A percentile compares a stretch with the other conserved stretches of the same genome.
Evolutionary conservation across 2,888 invertebrate genomes (phyloP).

Genomic region (Metopia argyrocephala): DNA sequence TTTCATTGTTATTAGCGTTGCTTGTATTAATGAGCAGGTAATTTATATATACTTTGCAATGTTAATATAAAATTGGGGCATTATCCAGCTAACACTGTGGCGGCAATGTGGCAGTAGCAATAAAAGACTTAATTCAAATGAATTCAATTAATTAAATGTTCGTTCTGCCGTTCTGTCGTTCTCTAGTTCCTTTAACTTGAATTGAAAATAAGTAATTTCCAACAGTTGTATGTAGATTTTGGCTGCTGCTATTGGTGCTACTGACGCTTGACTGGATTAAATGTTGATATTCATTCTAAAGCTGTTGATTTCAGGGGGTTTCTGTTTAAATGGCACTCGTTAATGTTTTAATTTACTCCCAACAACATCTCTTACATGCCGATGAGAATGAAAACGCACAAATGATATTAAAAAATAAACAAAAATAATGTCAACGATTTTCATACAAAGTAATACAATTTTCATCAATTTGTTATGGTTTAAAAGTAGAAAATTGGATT

Average conservation of each 20-base stretch:
- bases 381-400: background rate
- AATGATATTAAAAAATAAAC: background rate
- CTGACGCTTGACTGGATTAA: constrained; percentile 27
- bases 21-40: no score
- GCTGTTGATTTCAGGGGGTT: constrained; percentile 64
- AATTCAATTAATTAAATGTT: constrained; percentile 63
- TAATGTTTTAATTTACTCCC: constrained; percentile 34
- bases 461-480: constrained; percentile 51
- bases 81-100: background rate
- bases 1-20: no score
- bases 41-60: background rate
- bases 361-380: no score
- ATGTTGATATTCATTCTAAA: constrained; percentile 27
- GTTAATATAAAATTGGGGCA: background rate
- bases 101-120: background rate
- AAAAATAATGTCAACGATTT: constrained; percentile 33
- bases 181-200: no score
- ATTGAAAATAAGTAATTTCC: no score
- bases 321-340: constrained; percentile 53
- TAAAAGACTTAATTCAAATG: constrained; percentile 53
- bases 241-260: background rate
- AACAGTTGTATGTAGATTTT: background rate
- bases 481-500: constrained; percentile 31
- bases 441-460: constrained; percentile 43
- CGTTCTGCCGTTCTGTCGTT: constrained; percentile 16